phyloP scores from a whole-genome alignment of 2,888 invertebrate genomes.

The Seira sanloemensis region DNA sequence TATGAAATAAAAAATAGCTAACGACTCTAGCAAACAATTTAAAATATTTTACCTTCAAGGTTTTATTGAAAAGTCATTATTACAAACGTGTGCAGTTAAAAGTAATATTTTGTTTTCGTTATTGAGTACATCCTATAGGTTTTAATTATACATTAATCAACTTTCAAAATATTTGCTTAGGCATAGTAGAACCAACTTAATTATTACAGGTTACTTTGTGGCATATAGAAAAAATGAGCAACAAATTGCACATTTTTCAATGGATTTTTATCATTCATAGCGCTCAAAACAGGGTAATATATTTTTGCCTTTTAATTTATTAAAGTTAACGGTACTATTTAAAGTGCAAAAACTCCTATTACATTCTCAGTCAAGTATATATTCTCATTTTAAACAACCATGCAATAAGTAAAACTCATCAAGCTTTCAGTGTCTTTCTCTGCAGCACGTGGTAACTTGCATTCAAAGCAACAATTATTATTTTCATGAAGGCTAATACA shows the following conservation, averaged over 20 bases:
- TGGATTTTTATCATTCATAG: too few species aligned
- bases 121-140: background rate
- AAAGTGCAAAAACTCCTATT: background rate
- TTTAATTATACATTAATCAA: background rate
- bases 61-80: slow-evolving; percentile 60
- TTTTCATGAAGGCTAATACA: too few species aligned
- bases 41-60: slow-evolving; percentile 16
- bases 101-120: slow-evolving; percentile 47
- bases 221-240: too few species aligned
- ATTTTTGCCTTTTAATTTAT: background rate
- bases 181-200: slow-evolving; percentile 32
- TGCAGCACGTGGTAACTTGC: slow-evolving; percentile 54
- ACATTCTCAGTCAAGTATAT: background rate
- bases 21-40: background rate
- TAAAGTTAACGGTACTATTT: background rate
- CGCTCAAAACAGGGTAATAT: too few species aligned
- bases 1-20: too few species aligned
- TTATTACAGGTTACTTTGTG: slow-evolving; percentile 50
- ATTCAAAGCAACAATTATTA: too few species aligned
- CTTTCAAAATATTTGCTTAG: slow-evolving; percentile 10
- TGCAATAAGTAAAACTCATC: background rate
- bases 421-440: background rate
- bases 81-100: slow-evolving; percentile 61
- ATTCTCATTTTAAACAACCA: background rate
- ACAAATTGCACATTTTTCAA: too few species aligned